Conservation (phyloP, 2,888 invertebrate species). For the Orthosia gothica region DNA sequence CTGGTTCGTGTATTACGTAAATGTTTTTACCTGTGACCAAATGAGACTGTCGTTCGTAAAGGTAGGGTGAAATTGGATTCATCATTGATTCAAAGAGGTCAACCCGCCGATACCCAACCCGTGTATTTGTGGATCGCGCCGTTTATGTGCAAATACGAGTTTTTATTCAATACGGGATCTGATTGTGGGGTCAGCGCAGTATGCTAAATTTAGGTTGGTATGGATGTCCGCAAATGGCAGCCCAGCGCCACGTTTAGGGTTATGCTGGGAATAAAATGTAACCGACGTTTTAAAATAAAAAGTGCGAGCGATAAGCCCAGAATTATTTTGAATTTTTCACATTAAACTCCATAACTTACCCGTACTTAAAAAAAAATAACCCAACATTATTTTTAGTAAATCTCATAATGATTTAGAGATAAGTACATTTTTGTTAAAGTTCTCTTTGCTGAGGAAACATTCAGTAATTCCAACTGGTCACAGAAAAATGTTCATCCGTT, state of each 20-base stretch:
- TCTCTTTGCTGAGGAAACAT: conserved; percentile 20
- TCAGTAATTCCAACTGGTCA: background rate
- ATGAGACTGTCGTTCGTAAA: no score
- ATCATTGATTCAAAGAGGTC: no score
- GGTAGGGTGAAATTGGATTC: no score
- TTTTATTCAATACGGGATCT: no score
- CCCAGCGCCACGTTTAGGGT: conserved; percentile 53
- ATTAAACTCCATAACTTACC: conserved; percentile 3
- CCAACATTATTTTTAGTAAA: background rate
- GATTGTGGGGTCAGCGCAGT: conserved; percentile 58
- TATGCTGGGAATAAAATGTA: conserved; percentile 56
- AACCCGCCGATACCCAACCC: no score
- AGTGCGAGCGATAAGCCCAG: no score
- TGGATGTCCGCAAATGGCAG: conserved; percentile 52
- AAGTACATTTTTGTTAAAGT: conserved; percentile 8
- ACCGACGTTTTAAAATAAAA: conserved; percentile 52
- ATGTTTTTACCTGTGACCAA: no score
- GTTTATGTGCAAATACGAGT: no score
- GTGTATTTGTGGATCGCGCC: no score
- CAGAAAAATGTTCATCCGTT: conserved; percentile 31
- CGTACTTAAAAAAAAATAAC: conserved; percentile 6
- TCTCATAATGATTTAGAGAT: conserved; percentile 12
- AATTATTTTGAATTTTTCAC: conserved; percentile 27
- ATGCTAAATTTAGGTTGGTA: conserved; percentile 58
- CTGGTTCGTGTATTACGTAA: no score